Percentiles rank a stretch among this genome's conserved stretches.
Evolutionary conservation across 64 coral and sea anemone genomes (phyloP).

Genomic region (Stichodactyla mertensii): DNA sequence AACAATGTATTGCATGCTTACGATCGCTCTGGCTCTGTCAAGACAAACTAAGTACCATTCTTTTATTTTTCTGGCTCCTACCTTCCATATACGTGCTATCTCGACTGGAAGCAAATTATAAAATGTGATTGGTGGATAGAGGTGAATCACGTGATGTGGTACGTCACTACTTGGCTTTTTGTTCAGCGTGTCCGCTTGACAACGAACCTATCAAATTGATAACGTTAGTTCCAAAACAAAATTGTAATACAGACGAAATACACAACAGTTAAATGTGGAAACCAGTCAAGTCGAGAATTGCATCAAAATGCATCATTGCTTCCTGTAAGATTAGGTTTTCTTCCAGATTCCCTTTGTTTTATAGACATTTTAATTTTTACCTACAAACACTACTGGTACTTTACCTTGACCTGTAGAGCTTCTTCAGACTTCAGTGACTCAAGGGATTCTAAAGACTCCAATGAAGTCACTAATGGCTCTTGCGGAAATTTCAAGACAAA

Average conservation of each 20-base stretch:
- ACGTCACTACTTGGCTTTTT: conserved; percentile 36
- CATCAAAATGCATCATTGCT: too few species aligned
- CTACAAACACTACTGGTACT: not conserved
- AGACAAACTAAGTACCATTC: not conserved
- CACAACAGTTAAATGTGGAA: too few species aligned
- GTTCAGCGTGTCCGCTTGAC: conserved; percentile 50
- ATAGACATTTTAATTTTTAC: not conserved
- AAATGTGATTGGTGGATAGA: conserved; percentile 59
- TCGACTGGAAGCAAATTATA: conserved; percentile 58
- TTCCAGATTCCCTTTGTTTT: too few species aligned
- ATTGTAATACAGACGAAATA: too few species aligned
- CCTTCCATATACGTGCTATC: conserved; percentile 41
- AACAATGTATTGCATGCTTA: too few species aligned
- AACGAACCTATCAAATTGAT: conserved; percentile 35
- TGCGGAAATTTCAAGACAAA: conserved; percentile 13
- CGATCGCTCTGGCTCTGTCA: too few species aligned
- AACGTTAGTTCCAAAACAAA: not conserved
- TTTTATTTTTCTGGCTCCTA: conserved; percentile 1
- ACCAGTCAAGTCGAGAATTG: too few species aligned
- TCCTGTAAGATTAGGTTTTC: too few species aligned
- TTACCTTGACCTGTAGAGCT: conserved; percentile 21
- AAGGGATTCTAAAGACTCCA: conserved; percentile 18
- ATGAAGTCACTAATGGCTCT: not conserved
- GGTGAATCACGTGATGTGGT: conserved; percentile 66
- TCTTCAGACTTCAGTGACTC: not conserved